Evolutionary conservation across 2,113 vertebrate genomes (phyloP).

Genomic region (Erinaceus europaeus): DNA sequence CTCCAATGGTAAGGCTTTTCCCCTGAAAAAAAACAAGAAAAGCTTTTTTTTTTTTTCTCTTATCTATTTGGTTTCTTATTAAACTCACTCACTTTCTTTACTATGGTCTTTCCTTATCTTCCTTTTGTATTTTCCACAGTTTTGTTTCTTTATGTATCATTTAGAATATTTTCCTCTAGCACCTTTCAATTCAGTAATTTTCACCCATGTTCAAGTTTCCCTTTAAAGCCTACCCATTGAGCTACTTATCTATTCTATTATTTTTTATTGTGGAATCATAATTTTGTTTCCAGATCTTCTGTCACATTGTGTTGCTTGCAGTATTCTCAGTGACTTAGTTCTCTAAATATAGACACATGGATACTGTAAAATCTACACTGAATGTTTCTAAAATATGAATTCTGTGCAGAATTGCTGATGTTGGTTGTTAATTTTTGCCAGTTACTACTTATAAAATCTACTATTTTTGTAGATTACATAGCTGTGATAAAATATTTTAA

Average conservation of each 20-base stretch:
- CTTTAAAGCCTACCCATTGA: neutral
- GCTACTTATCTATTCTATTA: neutral
- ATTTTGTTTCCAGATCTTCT: conserved; percentile 8
- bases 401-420: neutral
- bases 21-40: no score
- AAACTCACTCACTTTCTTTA: no score
- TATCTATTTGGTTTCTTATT: no score
- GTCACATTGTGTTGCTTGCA: neutral
- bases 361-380: neutral
- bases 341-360: neutral
- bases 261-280: neutral
- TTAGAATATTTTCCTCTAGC: neutral
- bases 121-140: neutral
- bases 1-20: no score
- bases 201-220: neutral
- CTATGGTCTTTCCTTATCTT: neutral
- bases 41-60: no score
- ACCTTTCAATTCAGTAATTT: neutral
- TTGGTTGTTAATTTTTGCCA: neutral
- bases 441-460: neutral
- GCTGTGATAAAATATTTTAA: conserved; percentile 14
- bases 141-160: neutral
- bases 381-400: neutral
- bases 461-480: neutral
- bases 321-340: neutral